Percentiles rank a stretch among this genome's conserved stretches.
Conservation (phyloP, 2,113 vertebrate species). For the Mastomys coucha region DNA sequence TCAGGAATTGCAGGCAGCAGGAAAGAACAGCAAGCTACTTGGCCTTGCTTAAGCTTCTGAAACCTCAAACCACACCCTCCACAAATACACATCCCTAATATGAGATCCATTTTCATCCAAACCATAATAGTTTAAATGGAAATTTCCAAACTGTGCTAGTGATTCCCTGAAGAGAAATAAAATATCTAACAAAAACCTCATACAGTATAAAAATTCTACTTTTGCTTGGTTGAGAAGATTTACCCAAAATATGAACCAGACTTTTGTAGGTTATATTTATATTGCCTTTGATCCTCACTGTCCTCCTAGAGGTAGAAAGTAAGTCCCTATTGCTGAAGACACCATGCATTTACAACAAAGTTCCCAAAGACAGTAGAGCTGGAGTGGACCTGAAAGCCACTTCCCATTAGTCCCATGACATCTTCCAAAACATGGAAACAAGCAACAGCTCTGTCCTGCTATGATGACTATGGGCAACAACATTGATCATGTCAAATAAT, state of each 20-base stretch:
- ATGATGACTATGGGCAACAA: neutral
- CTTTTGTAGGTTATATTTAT: neutral
- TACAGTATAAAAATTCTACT: neutral
- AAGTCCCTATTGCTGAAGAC: neutral
- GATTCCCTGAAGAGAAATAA: neutral
- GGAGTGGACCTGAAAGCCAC: neutral
- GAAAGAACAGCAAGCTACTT: neutral
- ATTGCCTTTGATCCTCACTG: neutral
- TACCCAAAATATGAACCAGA: accelerated
- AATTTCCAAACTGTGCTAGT: too few species aligned
- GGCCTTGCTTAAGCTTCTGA: neutral
- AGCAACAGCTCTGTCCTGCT: neutral
- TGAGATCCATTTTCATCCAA: neutral
- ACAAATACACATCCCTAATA: too few species aligned
- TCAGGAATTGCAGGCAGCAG: neutral
- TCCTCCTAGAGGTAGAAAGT: neutral
- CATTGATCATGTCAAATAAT: neutral
- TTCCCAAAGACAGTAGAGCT: neutral
- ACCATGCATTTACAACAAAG: neutral
- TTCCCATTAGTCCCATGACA: accelerated
- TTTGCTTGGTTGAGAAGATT: neutral
- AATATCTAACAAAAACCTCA: neutral
- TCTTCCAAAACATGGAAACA: neutral
- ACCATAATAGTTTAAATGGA: neutral
- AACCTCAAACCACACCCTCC: too few species aligned